Evolutionary conservation across 2,113 vertebrate genomes (phyloP).

Genomic region (Aptenodytes forsteri): DNA sequence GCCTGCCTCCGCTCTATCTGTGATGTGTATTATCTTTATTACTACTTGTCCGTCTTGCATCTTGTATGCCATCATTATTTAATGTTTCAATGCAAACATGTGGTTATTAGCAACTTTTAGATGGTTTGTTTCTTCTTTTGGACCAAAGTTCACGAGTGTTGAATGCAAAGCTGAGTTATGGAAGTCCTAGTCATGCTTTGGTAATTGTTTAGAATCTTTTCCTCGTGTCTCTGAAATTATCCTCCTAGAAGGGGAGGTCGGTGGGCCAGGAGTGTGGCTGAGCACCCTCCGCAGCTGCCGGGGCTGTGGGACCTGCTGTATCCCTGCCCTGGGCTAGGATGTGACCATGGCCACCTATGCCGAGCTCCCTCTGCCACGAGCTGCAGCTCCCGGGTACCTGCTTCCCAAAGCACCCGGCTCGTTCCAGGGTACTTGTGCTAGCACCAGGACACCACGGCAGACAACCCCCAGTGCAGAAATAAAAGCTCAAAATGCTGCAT

Average conservation of each 20-base stretch:
- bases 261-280: background rate
- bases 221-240: background rate
- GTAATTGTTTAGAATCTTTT: background rate
- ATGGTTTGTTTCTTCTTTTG: background rate
- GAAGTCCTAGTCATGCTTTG: background rate
- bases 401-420: background rate
- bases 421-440: background rate
- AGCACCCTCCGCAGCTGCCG: background rate
- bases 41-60: background rate
- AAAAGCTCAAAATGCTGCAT: background rate
- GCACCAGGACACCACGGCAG: background rate
- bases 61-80: background rate
- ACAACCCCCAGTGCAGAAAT: background rate
- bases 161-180: background rate
- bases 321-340: background rate
- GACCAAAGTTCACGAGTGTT: background rate
- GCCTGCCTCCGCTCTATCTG: background rate
- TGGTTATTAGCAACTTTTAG: background rate
- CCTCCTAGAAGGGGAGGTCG: background rate
- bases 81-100: background rate
- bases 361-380: background rate
- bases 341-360: accelerated
- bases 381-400: background rate
- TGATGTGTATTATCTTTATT: background rate
- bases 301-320: background rate